Base-by-base conservation (phyloP, 2,888 invertebrate genomes). In the Rhagophthalmus giganteus region DNA sequence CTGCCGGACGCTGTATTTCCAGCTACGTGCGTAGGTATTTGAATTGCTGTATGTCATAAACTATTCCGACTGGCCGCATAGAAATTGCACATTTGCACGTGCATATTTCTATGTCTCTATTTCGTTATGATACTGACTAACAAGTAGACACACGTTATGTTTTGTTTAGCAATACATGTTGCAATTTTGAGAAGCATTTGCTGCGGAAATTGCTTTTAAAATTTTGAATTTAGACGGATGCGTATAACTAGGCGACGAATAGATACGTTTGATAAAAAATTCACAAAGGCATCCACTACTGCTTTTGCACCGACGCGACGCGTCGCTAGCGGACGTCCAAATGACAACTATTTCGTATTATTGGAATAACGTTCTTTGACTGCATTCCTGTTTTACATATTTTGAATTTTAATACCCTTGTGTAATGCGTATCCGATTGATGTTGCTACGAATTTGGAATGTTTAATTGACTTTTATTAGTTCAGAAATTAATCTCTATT, bases 31-130 rank as follows among this genome's bases (percentile, higher is more conserved):
- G 54, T 54, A 53, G 46, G 55, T 54, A 55, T 55, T 49, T 54
- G 50, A 54, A 53, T 56, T 58, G 41, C 50, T 39, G 30, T 48
- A 54, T 53, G 50, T 41, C 53, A 47, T 56, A 53, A 54, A 54
- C 55, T 52, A 49, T 57, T 50, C 42, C 38, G 47, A 41, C 53
- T 52, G 51, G 55, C 32, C 47, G 54, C 52, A 56, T 60, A 58
- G 58, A 58, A 60, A 60, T 61, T 57, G 56, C 53, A 57, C 54
- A 61, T 61, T 61, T 59, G 59, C 61, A 61, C 58, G 57, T 58
- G 59, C 57, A 58, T 55, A 57, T 60, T 53, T 57, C 46, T 53
- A 55, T 45, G 59, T 55, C 50, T 46, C 52, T 58, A 56, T 52
- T 47, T 40, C 46, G 54, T 46, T 53, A 53, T 58, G 58, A 60